Evolutionary conservation across 2,888 invertebrate species (phyloP).

Genomic region (Erebia ligea): DNA sequence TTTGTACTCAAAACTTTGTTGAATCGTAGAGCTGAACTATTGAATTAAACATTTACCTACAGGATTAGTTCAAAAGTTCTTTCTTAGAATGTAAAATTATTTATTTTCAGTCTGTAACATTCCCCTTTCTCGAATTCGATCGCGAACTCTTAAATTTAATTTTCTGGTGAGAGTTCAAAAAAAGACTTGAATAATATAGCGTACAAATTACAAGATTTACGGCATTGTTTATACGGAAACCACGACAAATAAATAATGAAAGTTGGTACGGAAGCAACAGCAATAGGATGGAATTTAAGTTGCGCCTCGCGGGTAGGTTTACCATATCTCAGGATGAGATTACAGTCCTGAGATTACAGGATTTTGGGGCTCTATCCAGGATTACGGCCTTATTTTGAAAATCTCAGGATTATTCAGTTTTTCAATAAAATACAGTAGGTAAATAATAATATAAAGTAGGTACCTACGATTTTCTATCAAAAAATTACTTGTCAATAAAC

Average conservation of each 20-base stretch:
- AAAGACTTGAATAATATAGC: neutral
- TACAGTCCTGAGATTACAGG: too few relatives aligned
- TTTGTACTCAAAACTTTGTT: slow-evolving; percentile 6
- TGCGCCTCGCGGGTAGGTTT: neutral
- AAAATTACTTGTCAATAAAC: too few relatives aligned
- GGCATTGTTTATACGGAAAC: slow-evolving; percentile 25
- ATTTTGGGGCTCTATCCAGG: too few relatives aligned
- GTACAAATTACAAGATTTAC: slow-evolving; percentile 2
- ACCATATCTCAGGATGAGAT: too few relatives aligned
- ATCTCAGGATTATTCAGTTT: too few relatives aligned
- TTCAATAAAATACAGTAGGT: too few relatives aligned
- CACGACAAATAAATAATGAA: slow-evolving; percentile 25
- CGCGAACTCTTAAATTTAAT: too few relatives aligned
- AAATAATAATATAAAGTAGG: too few relatives aligned
- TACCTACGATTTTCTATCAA: too few relatives aligned
- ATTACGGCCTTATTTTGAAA: too few relatives aligned
- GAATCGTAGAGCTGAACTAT: neutral
- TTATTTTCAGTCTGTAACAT: neutral
- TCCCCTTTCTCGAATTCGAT: too few relatives aligned
- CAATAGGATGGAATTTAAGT: neutral
- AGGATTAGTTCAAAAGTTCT: neutral
- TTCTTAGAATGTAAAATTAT: neutral
- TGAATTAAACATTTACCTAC: neutral
- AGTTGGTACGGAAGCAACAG: slow-evolving; percentile 18
- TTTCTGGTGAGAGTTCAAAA: too few relatives aligned